These are phyloP conservation scores for Orthonyx spaldingii DNA, from an alignment of 2,113 vertebrate genomes.

Conservation along the genomic window DNA sequence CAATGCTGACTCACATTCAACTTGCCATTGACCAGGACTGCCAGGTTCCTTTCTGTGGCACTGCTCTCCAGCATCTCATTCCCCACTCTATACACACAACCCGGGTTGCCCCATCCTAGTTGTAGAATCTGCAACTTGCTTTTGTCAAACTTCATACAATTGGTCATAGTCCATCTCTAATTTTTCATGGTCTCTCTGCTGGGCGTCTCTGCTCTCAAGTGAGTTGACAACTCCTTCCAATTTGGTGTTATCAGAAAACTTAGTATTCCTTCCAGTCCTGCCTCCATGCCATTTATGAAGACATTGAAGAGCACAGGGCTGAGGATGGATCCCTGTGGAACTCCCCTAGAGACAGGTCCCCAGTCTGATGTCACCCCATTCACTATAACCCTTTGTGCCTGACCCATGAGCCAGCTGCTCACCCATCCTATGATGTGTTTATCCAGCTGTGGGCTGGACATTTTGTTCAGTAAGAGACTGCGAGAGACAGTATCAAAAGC, in stretches of 20 bases:
- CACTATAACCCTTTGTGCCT: neutral
- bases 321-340: neutral
- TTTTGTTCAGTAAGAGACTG: neutral
- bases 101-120: rapidly evolving
- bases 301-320: neutral
- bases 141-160: neutral
- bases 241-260: neutral
- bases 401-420: rapidly evolving
- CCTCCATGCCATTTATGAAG: neutral
- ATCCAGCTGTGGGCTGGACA: neutral
- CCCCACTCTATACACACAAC: neutral
- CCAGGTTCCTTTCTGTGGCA: rapidly evolving
- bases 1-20: rapidly evolving
- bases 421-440: neutral
- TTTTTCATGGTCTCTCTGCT: rapidly evolving
- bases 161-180: neutral
- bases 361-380: neutral
- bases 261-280: neutral
- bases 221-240: neutral
- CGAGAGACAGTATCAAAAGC: neutral
- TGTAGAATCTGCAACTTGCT: neutral
- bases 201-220: neutral
- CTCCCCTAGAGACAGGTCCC: neutral
- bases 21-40: rapidly evolving
- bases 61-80: neutral